Percentiles rank a stretch among this genome's conserved stretches.
Evolutionary conservation across 2,888 invertebrate species (phyloP).

Genomic region (Leptinotarsa juncta): DNA sequence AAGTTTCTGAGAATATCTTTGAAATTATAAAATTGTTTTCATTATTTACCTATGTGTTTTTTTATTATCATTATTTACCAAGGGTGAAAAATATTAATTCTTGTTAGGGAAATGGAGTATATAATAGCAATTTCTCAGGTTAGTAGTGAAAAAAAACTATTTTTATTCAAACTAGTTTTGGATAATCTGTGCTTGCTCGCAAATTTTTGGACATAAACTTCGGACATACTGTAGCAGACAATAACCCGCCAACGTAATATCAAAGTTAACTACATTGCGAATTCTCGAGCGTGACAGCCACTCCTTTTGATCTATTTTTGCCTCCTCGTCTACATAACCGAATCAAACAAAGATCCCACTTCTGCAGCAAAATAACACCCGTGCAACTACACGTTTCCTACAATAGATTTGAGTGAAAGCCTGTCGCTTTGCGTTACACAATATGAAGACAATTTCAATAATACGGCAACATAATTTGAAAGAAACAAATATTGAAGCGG

Average conservation of each 20-base stretch:
- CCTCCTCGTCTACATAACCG: background rate
- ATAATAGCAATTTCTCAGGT: too few species aligned
- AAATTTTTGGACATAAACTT: too few species aligned
- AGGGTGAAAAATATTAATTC: too few species aligned
- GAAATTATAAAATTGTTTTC: too few species aligned
- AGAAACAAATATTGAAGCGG: conserved; percentile 30
- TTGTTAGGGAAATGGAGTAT: too few species aligned
- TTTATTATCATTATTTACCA: too few species aligned
- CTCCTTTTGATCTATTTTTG: background rate
- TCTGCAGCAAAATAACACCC: background rate
- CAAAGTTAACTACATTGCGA: background rate
- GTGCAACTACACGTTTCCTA: background rate
- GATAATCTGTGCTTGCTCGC: too few species aligned
- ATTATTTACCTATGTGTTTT: too few species aligned
- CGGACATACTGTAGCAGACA: too few species aligned
- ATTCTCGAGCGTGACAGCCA: background rate
- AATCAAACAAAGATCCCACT: background rate
- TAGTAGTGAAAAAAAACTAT: too few species aligned
- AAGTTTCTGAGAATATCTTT: too few species aligned
- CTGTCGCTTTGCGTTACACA: conserved; percentile 24
- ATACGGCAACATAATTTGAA: conserved; percentile 29
- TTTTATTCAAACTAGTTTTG: too few species aligned
- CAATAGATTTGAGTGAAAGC: conserved; percentile 26
- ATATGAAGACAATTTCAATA: conserved; percentile 38
- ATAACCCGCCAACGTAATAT: background rate